Evolutionary conservation across 2,797 vertebrate genomes (phyloP).

Genomic region (Poeciliopsis turneri): DNA sequence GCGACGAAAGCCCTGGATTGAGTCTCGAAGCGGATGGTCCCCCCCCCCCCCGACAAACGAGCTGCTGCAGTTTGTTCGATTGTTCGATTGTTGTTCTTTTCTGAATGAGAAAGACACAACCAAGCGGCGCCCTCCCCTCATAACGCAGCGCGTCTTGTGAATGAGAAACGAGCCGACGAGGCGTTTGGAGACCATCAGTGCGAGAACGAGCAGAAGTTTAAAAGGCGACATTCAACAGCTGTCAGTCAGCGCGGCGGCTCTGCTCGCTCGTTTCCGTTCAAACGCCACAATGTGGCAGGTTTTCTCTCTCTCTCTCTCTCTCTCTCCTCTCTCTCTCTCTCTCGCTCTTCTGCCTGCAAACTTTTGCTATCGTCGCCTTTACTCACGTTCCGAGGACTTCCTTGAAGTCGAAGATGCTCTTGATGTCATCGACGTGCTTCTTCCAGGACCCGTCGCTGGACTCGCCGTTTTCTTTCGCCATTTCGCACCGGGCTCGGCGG

Average conservation of each 20-base stretch:
- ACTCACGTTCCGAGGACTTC: conserved; percentile 98
- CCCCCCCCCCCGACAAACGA: neutral
- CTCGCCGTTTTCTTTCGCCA: conserved; percentile 95
- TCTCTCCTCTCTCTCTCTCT: neutral
- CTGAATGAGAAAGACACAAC: conserved; percentile 51
- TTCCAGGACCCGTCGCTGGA: conserved; percentile 90
- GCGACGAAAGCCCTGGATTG: neutral
- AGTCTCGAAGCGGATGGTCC: neutral
- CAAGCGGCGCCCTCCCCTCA: neutral
- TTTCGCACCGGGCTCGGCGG: conserved; percentile 62
- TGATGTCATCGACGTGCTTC: conserved; percentile 94
- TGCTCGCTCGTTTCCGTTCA: conserved; percentile 29
- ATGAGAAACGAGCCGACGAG: neutral
- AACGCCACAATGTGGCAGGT: conserved; percentile 11
- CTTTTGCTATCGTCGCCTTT: conserved; percentile 38
- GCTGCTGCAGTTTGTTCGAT: conserved; percentile 24
- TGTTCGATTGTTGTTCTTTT: conserved; percentile 9
- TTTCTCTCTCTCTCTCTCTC: neutral
- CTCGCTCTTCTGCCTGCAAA: conserved; percentile 48
- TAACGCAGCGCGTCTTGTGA: neutral
- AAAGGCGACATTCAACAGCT: conserved; percentile 67
- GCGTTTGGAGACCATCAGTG: neutral
- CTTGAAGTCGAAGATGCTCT: conserved; percentile 95
- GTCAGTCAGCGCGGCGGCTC: conserved; percentile 37
- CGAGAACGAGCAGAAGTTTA: conserved; percentile 7